phyloP scores from a whole-genome alignment of 2,113 vertebrate genomes.

The Smithornis capensis region DNA sequence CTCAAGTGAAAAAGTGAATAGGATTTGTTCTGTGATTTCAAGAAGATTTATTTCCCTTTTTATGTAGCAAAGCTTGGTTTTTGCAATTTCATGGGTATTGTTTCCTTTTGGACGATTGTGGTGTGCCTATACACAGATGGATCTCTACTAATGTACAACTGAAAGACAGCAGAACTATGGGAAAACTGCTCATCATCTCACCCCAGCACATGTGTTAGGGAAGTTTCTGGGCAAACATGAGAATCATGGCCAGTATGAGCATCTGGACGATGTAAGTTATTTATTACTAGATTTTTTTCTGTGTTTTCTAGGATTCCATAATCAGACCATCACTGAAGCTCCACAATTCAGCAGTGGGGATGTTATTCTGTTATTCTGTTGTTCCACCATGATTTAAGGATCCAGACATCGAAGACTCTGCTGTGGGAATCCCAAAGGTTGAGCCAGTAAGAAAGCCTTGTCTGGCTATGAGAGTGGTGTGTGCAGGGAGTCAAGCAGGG shows the following conservation, averaged over 20 bases:
- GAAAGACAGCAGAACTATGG: background rate
- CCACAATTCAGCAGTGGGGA: background rate
- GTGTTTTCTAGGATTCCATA: background rate
- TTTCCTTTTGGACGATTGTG: background rate
- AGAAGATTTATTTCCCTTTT: background rate
- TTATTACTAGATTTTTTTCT: background rate
- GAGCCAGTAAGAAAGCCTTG: background rate
- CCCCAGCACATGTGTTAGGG: background rate
- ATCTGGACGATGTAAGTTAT: background rate
- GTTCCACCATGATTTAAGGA: background rate
- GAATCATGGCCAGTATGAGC: rapidly evolving
- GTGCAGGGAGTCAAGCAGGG: background rate
- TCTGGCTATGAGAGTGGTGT: background rate
- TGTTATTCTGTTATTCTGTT: background rate
- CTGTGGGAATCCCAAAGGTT: background rate
- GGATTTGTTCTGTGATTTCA: background rate
- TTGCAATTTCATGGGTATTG: background rate
- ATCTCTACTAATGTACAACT: background rate
- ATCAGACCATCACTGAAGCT: background rate
- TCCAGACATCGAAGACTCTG: background rate
- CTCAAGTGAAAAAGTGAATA: background rate
- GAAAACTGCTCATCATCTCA: background rate
- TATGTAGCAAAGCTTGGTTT: background rate
- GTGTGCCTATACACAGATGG: background rate
- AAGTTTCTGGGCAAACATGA: background rate